Percentiles rank a stretch among this genome's conserved stretches.
phyloP scores from a whole-genome alignment of 2,888 invertebrate species.

The Himalopsyche tibetana region DNA sequence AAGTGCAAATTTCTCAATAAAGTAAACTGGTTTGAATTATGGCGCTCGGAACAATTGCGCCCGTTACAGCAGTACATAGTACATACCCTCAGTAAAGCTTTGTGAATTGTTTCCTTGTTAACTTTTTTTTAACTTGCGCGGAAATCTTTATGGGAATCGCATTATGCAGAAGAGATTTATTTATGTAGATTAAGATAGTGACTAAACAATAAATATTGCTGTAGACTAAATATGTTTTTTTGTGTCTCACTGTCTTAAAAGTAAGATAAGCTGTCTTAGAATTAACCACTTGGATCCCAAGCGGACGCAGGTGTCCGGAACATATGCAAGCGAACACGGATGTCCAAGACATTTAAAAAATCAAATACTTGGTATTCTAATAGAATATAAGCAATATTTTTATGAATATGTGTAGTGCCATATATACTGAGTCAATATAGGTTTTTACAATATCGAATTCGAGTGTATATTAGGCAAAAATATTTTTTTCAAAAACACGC shows the following conservation, averaged over 20 bases:
- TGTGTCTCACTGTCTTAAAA: background rate
- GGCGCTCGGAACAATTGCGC: background rate
- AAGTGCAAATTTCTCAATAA: slow-evolving; percentile 34
- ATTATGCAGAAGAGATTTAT: slow-evolving; percentile 39
- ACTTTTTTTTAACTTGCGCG: background rate
- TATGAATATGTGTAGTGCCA: too few species aligned
- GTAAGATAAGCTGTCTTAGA: too few species aligned
- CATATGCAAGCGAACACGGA: too few species aligned
- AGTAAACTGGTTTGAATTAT: slow-evolving; percentile 30
- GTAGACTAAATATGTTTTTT: background rate
- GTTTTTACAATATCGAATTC: too few species aligned
- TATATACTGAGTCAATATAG: too few species aligned
- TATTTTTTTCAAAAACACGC: too few species aligned
- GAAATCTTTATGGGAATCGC: slow-evolving; percentile 20
- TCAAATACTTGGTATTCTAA: too few species aligned
- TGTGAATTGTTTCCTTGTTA: slow-evolving; percentile 37
- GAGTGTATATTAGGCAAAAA: too few species aligned
- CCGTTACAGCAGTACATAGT: background rate
- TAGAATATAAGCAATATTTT: too few species aligned
- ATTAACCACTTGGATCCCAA: too few species aligned
- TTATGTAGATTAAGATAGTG: background rate
- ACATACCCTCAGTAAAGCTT: background rate
- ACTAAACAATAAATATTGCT: background rate
- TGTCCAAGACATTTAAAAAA: too few species aligned
- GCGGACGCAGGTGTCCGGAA: too few species aligned